Conservation (phyloP, 2,113 vertebrate genomes). For the Xiphophorus hellerii region DNA sequence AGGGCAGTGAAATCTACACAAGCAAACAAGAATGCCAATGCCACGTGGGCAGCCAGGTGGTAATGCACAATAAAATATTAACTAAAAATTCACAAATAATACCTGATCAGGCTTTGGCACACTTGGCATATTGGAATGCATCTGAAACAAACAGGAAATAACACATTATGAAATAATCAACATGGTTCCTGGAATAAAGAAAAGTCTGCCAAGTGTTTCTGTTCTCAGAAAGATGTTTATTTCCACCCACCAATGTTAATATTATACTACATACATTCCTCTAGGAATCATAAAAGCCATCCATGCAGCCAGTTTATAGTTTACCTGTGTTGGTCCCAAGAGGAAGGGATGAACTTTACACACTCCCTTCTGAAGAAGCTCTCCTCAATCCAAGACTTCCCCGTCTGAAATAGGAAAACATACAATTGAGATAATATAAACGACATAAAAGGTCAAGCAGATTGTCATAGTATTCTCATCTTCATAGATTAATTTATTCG, state of each 20-base stretch:
- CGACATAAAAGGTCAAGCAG: not conserved
- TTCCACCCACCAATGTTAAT: constrained; percentile 21
- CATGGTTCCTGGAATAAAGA: constrained; percentile 39
- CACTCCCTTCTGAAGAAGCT: constrained; percentile 93
- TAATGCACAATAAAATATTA: not conserved
- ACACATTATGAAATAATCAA: constrained; percentile 43
- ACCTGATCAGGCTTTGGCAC: constrained; percentile 96
- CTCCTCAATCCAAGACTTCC: constrained; percentile 92
- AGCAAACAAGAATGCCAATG: not conserved
- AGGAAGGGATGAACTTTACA: constrained; percentile 86
- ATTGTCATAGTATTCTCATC: not conserved
- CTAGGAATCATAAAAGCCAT: constrained; percentile 30
- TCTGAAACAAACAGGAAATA: constrained; percentile 77
- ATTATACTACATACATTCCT: not conserved
- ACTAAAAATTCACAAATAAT: constrained; percentile 37
- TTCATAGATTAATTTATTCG: constrained; percentile 1
- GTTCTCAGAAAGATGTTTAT: constrained; percentile 23
- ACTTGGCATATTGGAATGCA: constrained; percentile 89
- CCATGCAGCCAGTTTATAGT: constrained; percentile 3
- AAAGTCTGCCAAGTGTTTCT: constrained; percentile 34
- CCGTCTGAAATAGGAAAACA: constrained; percentile 76
- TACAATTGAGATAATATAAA: constrained; percentile 19
- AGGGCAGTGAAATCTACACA: not conserved
- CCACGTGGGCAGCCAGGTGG: not conserved
- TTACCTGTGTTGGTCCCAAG: constrained; percentile 83